Percentiles rank a stretch among this genome's conserved stretches.
Evolutionary conservation across 2,888 invertebrate species (phyloP).

Genomic region (Phalera bucephala): DNA sequence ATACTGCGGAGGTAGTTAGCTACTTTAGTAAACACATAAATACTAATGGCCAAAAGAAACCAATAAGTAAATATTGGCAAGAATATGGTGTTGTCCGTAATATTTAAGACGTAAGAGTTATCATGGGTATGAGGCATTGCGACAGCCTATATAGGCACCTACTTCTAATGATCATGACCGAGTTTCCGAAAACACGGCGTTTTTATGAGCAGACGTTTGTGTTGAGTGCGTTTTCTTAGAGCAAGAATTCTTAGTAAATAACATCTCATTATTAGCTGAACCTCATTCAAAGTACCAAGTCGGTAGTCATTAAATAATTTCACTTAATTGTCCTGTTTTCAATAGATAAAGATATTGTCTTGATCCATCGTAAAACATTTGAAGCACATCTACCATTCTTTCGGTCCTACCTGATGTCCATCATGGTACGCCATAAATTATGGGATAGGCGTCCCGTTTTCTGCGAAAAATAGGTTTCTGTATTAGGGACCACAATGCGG

Average conservation of each 20-base stretch:
- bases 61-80: no score
- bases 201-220: background rate
- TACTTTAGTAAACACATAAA: no score
- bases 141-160: background rate
- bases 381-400: no score
- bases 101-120: background rate
- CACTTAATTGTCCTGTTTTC: background rate
- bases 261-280: background rate
- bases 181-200: background rate
- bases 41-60: no score
- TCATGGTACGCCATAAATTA: conserved; percentile 5
- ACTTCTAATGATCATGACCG: conserved; percentile 1
- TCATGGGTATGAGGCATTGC: background rate
- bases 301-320: background rate
- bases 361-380: background rate
- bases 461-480: conserved; percentile 14
- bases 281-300: background rate
- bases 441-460: conserved; percentile 16
- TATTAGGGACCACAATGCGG: conserved; percentile 18
- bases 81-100: no score
- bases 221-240: background rate
- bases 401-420: conserved; percentile 2
- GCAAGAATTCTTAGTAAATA: background rate
- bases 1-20: no score
- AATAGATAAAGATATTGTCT: background rate